phyloP scores from a whole-genome alignment of 2,113 vertebrate species.

The Anarhynchus alexandrinus region DNA sequence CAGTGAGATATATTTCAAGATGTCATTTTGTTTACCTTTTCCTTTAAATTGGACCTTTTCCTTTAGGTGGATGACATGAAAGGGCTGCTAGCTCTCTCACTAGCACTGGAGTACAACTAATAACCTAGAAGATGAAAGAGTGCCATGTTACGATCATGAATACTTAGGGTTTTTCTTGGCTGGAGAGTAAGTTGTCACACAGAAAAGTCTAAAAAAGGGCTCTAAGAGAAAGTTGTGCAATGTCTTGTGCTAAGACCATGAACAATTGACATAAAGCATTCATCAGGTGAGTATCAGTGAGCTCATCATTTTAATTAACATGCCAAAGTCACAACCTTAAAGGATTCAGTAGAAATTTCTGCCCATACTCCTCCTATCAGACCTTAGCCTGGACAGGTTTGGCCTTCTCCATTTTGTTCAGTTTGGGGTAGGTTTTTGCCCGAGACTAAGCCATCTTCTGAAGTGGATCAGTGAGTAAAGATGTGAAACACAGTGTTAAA shows the following conservation, averaged over 20 bases:
- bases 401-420: background rate
- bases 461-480: background rate
- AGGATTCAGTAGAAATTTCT: background rate
- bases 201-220: background rate
- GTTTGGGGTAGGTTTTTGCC: background rate
- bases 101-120: background rate
- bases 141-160: background rate
- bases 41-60: background rate
- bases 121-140: background rate
- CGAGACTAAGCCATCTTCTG: background rate
- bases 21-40: background rate
- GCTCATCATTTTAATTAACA: background rate
- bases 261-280: background rate
- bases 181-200: background rate
- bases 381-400: background rate
- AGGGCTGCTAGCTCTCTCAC: background rate
- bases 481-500: background rate
- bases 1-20: background rate
- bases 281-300: accelerated
- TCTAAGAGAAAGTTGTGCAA: background rate
- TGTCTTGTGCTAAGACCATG: background rate
- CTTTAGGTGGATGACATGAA: background rate
- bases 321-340: background rate
- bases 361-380: background rate
- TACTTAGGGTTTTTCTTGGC: background rate